Percentiles rank a stretch among this genome's conserved stretches.
Evolutionary conservation across 1,140 invertebrate genomes (phyloP).

Genomic region (Anastatus disparis): DNA sequence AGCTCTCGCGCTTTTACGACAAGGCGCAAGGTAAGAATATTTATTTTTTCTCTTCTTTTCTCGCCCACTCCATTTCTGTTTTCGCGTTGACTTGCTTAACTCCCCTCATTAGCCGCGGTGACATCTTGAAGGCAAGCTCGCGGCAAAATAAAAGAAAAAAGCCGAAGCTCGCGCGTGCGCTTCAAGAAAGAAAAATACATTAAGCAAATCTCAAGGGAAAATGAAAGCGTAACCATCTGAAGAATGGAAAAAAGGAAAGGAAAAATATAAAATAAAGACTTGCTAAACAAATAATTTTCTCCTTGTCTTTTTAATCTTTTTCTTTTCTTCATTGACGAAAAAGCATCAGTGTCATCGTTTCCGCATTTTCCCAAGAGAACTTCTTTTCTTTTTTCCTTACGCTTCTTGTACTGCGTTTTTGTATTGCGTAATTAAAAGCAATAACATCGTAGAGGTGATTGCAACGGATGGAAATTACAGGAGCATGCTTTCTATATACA

Average conservation of each 20-base stretch:
- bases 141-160: constrained; percentile 49
- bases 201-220: constrained; percentile 3
- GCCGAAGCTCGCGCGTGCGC: too few species aligned
- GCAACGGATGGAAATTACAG: constrained; percentile 53
- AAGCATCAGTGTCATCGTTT: background rate
- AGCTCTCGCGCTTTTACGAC: background rate
- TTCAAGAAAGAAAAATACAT: constrained; percentile 21
- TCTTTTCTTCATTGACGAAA: background rate
- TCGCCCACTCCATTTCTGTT: constrained; percentile 46
- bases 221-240: background rate
- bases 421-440: constrained; percentile 56
- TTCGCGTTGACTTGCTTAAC: constrained; percentile 52
- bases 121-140: constrained; percentile 59
- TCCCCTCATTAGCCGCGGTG: constrained; percentile 60
- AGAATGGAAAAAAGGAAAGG: constrained; percentile 24
- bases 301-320: background rate
- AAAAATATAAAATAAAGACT: background rate
- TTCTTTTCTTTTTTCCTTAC: too few species aligned
- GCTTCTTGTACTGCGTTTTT: background rate
- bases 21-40: constrained; percentile 17
- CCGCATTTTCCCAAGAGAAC: constrained; percentile 37
- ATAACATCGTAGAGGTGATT: constrained; percentile 45
- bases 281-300: constrained; percentile 33
- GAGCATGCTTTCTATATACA: constrained; percentile 49
- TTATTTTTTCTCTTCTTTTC: constrained; percentile 10